Conservation (phyloP, 2,888 invertebrate species). For the Gryllus longicercus region DNA sequence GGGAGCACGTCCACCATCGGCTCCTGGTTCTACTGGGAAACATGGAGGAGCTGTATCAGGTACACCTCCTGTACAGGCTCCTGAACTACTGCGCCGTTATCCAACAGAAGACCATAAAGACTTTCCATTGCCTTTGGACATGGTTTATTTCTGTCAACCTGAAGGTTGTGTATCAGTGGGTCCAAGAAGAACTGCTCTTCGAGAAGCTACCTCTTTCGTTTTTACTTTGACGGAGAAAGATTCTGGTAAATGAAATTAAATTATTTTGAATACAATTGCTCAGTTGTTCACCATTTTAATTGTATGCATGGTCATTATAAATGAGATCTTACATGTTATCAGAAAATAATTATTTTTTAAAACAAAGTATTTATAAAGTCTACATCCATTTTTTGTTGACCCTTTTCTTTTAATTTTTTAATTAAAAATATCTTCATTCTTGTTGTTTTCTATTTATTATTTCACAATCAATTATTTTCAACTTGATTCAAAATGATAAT, state of each 20-base stretch:
- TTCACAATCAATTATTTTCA: no score
- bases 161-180: constrained; percentile 95
- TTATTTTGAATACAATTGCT: no score
- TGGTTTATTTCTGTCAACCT: constrained; percentile 99
- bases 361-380: no score
- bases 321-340: no score
- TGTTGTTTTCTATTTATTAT: no score
- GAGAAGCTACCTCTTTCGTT: constrained; percentile 95
- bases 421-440: no score
- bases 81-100: constrained; percentile 91
- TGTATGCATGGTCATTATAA: no score
- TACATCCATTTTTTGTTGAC: no score
- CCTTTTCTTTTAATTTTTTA: no score
- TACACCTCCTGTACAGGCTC: constrained; percentile 62
- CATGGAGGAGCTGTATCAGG: constrained; percentile 50
- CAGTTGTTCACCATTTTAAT: no score
- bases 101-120: constrained; percentile 94
- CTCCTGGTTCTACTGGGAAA: constrained; percentile 62
- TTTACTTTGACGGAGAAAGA: constrained; percentile 99
- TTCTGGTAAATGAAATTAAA: constrained; percentile 61
- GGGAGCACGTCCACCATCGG: constrained; percentile 74
- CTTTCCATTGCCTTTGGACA: constrained; percentile 94
- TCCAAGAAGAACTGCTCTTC: constrained; percentile 73
- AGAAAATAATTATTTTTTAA: no score
- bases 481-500: no score